Evolutionary conservation across 2,888 invertebrate species (phyloP), one percentile per base, ranked within the genome.

Genomic region (Andrena chrysosceles): DNA sequence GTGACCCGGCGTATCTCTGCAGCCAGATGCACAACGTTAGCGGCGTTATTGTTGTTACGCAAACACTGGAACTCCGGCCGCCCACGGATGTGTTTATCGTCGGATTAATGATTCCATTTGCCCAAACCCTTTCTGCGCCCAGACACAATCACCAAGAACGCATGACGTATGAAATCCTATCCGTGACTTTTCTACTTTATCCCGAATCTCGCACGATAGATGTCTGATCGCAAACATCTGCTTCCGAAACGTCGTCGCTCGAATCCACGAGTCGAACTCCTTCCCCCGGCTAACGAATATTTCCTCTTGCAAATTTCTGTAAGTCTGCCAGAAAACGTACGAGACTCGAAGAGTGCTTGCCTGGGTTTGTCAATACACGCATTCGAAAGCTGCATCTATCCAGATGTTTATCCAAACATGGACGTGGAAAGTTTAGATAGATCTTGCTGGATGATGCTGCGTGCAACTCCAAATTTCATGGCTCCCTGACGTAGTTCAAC

Each of bases 41-140:
- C 87, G 85, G 75, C 79, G 82, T 85, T 89, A 89, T 87, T 87
- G 85, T 85, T 85, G 87, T 81, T 83, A 77, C 75, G 89, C 87
- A 87, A 87, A 87, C 87, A 89, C 49, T 77, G 75, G 81, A 85
- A 86, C 80, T 72, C 76, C 76, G 77, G 59, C 52, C 77, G 72
- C 75, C 74, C 71, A 66, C 81, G 85, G 83, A 81, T 83, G 83
- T 85, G 89, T 87, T 89, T 89, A 89, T 87, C 89, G 68, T 78
- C 63, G 83, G 89, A 87, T 87, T 87, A 87, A 83, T 83, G 83
- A 87, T 89, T 85, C 81, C 79, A 87, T 85, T 77, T 77, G 73
- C 77, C 64, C 59, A 82, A 87, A 74, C 23, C 56, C 87, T 86
- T 86, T 82, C 77, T 66, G 75, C 76, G 68, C 77, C 73, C 72